Percentiles rank a stretch among this genome's conserved stretches.
These are phyloP conservation scores for Hemichromis elongatus DNA, from an alignment of 2,113 vertebrate genomes.

Conservation along the genomic window DNA sequence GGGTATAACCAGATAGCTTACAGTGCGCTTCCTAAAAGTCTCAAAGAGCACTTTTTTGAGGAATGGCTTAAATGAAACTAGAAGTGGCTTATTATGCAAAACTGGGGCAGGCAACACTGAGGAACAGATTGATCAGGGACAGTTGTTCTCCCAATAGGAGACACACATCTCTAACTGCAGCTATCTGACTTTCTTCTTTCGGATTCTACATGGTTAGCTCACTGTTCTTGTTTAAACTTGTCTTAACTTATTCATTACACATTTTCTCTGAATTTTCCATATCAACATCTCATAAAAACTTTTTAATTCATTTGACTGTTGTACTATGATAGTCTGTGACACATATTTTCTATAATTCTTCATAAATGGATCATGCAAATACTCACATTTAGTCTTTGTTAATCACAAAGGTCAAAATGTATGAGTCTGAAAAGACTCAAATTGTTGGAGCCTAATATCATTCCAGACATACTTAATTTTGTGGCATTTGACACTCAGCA, in stretches of 20 bases:
- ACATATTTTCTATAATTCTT: neutral
- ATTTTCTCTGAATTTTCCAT: neutral
- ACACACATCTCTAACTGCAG: neutral
- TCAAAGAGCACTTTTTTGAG: neutral
- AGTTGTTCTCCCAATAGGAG: slow-evolving; percentile 9
- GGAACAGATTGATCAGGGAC: slow-evolving; percentile 21
- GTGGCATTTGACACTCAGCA: neutral
- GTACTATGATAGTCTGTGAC: neutral
- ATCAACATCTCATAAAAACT: neutral
- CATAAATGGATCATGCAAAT: neutral
- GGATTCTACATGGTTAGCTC: neutral
- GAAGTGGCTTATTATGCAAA: slow-evolving; percentile 24
- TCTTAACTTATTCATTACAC: neutral
- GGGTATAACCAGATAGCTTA: neutral
- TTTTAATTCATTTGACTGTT: neutral
- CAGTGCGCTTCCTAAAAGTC: neutral
- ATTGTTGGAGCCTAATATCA: neutral
- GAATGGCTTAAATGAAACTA: slow-evolving; percentile 1
- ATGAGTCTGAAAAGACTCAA: neutral
- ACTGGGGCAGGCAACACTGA: neutral
- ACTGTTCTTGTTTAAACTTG: neutral
- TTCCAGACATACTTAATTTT: neutral
- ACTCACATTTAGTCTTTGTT: neutral
- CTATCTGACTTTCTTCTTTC: neutral
- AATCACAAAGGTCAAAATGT: neutral